Conservation (phyloP, 1,140 invertebrate genomes). For the Penaeus chinensis region DNA sequence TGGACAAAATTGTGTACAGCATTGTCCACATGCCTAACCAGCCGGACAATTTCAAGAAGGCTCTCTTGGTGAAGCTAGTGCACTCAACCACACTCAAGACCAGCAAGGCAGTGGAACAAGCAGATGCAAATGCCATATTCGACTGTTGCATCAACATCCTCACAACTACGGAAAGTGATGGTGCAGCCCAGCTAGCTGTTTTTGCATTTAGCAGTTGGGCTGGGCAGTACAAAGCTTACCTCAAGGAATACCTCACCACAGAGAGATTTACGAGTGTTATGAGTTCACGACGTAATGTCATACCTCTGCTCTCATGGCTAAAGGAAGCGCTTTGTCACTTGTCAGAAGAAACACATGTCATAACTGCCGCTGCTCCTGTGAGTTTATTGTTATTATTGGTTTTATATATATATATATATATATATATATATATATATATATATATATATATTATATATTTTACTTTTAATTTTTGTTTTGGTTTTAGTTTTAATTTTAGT, state of each 20-base stretch:
- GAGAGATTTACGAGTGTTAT: constrained; percentile 19
- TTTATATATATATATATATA: background rate
- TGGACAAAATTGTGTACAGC: constrained; percentile 48
- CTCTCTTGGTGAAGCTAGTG: constrained; percentile 33
- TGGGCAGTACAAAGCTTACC: constrained; percentile 29
- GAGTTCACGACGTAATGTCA: constrained; percentile 5
- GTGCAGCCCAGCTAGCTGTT: constrained; percentile 36
- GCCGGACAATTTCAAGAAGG: constrained; percentile 39
- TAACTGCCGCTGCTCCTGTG: constrained; percentile 27
- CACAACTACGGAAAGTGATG: constrained; percentile 39
- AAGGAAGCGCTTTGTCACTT: constrained; percentile 41
- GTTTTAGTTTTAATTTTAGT: no score
- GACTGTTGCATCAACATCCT: constrained; percentile 38
- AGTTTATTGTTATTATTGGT: background rate
- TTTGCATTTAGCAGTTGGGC: constrained; percentile 52
- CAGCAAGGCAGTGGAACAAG: constrained; percentile 15
- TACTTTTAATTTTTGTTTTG: no score
- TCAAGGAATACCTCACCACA: constrained; percentile 35
- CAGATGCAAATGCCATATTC: constrained; percentile 38
- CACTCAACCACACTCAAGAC: constrained; percentile 27
- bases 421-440: no score
- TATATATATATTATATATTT: no score
- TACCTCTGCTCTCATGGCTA: constrained; percentile 21
- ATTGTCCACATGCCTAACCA: constrained; percentile 51
- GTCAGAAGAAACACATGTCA: constrained; percentile 24